Percentiles rank a stretch among this genome's conserved stretches.
Conservation (phyloP, 2,888 invertebrate genomes). For the Philaethria dido region DNA sequence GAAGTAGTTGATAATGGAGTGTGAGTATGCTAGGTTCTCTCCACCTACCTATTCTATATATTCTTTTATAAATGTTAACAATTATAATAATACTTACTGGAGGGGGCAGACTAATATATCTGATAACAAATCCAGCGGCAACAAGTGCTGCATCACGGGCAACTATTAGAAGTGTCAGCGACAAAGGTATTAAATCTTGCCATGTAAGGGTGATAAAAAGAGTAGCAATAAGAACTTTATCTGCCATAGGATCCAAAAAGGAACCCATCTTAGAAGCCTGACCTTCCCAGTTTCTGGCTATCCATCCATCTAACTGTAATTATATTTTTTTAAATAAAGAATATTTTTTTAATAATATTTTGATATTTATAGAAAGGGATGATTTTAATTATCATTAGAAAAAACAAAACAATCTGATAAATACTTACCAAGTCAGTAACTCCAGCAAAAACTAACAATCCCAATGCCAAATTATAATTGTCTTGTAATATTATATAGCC, state of each 20-base stretch:
- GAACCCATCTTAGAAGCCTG: constrained; percentile 97
- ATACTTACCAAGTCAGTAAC: constrained; percentile 93
- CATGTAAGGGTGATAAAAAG: constrained; percentile 94
- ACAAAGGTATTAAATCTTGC: constrained; percentile 92
- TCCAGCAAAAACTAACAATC: constrained; percentile 93
- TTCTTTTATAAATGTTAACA: no score
- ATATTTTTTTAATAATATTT: no score
- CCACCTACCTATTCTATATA: no score
- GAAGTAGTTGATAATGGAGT: no score
- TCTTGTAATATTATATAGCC: constrained; percentile 94
- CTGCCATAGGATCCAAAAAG: constrained; percentile 98
- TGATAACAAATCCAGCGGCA: constrained; percentile 93
- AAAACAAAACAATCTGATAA: neutral
- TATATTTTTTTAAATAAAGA: neutral
- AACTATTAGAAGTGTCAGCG: constrained; percentile 92
- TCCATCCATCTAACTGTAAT: constrained; percentile 95
- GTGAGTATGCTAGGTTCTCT: no score
- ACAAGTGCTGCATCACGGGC: constrained; percentile 92
- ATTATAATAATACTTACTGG: constrained; percentile 87
- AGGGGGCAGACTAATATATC: constrained; percentile 94
- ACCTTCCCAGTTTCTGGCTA: constrained; percentile 95
- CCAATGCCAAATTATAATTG: constrained; percentile 91
- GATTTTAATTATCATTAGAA: no score
- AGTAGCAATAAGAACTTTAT: constrained; percentile 96
- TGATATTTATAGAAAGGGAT: neutral